Base-by-base conservation (phyloP, 2,888 invertebrate genomes). In the Cartodere bifasciata region DNA sequence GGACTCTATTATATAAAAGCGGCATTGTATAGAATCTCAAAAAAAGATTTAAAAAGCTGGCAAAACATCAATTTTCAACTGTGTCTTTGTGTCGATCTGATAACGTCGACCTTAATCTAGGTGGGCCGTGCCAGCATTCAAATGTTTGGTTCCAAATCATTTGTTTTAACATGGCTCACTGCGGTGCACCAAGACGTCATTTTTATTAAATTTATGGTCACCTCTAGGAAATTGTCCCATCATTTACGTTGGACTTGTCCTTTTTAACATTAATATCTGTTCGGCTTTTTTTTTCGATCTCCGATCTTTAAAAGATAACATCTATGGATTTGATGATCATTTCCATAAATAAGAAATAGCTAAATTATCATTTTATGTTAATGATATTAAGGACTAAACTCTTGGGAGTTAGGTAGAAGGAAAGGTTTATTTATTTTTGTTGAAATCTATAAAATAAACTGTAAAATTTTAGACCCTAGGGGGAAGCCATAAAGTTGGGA, bases 31-130 rank as follows among this genome's bases (percentile, higher is more conserved):
- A n/a, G n/a, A n/a, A n/a, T n/a, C n/a, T n/a, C n/a, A n/a, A n/a
- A n/a, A n/a, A 28, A 28, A 26, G 28, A 27, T 9, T 22, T 27
- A 29, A 39, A 46, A 41, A 47, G 44, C 49, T 49, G 49, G 46
- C 47, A 46, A 49, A 49, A 48, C 49, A 49, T 46, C 48, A 49
- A 45, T 49, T 47, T 39, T 46, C 46, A 36, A 35, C 35, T 38
- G 38, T 46, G 45, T 48, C 42, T 21, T 29, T n/a, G 6, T 28
- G 31, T 30, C 26, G 31, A 40, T 40, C 37, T 37, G 39, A 39
- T 39, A 39, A 38, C 3, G 11, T 13, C 22, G 7, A n/a, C 11
- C 34, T 22, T 22, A 27, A 28, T 36, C 31, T 29, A 28, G 11
- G 32, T 22, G 32, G 25, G 33, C 31, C 25, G 11, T 28, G 31